Conservation (phyloP, 2,113 vertebrate species). For the Megaptera novaeangliae region DNA sequence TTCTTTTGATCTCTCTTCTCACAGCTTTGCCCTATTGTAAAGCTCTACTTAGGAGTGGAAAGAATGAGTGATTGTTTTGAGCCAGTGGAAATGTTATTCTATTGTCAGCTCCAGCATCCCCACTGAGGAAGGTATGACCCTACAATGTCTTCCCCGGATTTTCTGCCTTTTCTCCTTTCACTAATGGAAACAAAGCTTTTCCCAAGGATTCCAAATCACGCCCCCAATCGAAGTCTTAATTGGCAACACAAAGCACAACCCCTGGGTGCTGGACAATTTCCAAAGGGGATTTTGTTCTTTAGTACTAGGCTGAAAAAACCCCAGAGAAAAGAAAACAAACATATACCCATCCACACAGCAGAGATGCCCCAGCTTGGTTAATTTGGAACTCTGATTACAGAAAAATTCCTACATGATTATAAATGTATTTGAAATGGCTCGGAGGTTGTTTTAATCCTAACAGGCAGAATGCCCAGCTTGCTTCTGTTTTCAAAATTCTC, state of each 20-base stretch:
- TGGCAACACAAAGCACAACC: slow-evolving; percentile 71
- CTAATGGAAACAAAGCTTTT: slow-evolving; percentile 73
- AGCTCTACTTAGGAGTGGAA: background rate
- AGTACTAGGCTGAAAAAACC: slow-evolving; percentile 40
- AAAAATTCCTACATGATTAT: background rate
- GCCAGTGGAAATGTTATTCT: slow-evolving; percentile 21
- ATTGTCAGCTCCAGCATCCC: slow-evolving; percentile 58
- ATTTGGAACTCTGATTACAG: background rate
- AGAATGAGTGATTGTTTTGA: slow-evolving; percentile 65
- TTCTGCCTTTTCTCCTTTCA: background rate
- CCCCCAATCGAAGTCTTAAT: slow-evolving; percentile 71
- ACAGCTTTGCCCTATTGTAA: slow-evolving; percentile 55
- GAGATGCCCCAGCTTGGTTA: background rate
- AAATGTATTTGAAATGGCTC: slow-evolving; percentile 21
- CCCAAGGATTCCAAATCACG: slow-evolving; percentile 58
- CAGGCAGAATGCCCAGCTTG: background rate
- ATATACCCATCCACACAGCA: background rate
- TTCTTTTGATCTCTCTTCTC: slow-evolving; percentile 68
- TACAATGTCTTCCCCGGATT: slow-evolving; percentile 17
- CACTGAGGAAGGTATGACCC: slow-evolving; percentile 73
- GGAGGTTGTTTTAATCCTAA: background rate
- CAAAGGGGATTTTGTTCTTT: slow-evolving; percentile 66
- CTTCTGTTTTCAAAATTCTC: background rate
- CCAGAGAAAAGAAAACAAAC: slow-evolving; percentile 37
- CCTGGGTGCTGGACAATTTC: slow-evolving; percentile 63